Evolutionary conservation across 2,888 invertebrate species (phyloP).

Genomic region (Drosophila gaucha): DNA sequence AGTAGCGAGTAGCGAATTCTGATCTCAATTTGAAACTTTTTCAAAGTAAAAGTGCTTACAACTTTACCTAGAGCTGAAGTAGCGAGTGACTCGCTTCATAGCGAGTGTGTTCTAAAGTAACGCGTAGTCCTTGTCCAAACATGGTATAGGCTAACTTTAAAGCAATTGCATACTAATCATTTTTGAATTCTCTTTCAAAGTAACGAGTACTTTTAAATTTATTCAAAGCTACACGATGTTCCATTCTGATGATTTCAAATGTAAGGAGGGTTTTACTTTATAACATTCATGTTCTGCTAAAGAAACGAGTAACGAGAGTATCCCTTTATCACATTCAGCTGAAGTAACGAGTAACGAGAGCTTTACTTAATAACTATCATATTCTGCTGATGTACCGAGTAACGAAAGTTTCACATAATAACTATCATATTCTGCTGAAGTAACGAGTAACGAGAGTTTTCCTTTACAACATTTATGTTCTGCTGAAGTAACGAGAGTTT

Average conservation of each 20-base stretch:
- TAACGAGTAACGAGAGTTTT: neutral
- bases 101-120: neutral
- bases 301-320: too few relatives aligned
- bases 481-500: neutral
- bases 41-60: neutral
- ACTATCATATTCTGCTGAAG: too few relatives aligned
- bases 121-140: neutral
- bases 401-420: too few relatives aligned
- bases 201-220: neutral
- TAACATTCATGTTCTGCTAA: neutral
- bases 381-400: too few relatives aligned
- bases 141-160: too few relatives aligned
- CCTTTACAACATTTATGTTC: too few relatives aligned
- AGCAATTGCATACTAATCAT: too few relatives aligned
- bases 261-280: neutral
- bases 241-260: neutral
- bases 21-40: neutral
- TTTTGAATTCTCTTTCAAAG: neutral
- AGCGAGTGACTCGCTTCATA: neutral
- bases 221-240: neutral
- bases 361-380: neutral
- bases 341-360: neutral
- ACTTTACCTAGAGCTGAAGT: neutral
- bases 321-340: too few relatives aligned
- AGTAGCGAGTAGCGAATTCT: neutral